These are phyloP conservation scores for Thymelicus lineola DNA, from an alignment of 2,888 invertebrate genomes.

Conservation along the genomic window DNA sequence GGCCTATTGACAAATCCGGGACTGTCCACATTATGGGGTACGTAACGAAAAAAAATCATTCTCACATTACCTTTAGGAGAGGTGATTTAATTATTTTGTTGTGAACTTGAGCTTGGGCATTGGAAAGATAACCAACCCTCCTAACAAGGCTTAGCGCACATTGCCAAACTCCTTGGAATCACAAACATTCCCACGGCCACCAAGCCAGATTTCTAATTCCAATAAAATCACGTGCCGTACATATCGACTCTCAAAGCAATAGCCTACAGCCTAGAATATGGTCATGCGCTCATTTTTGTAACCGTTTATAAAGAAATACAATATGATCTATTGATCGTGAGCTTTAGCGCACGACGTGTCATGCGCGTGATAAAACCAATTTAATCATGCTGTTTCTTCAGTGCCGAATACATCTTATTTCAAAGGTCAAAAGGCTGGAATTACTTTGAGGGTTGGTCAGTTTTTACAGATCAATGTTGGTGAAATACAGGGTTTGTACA, in stretches of 20 bases:
- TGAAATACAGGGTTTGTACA: slow-evolving; percentile 62
- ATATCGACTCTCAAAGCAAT: slow-evolving; percentile 35
- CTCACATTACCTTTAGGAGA: too few species aligned
- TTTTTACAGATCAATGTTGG: slow-evolving; percentile 40
- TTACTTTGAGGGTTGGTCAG: slow-evolving; percentile 18
- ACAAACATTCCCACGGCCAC: slow-evolving; percentile 28
- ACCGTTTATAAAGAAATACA: slow-evolving; percentile 72
- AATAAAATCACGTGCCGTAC: slow-evolving; percentile 41
- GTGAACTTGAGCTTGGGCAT: too few species aligned
- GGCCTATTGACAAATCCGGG: too few species aligned
- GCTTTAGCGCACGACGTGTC: slow-evolving; percentile 67
- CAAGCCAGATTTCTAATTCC: slow-evolving; percentile 46
- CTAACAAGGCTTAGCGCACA: not conserved
- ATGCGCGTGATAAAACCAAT: slow-evolving; percentile 48
- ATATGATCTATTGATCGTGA: slow-evolving; percentile 68
- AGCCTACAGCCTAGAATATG: slow-evolving; percentile 50
- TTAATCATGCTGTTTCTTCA: slow-evolving; percentile 28
- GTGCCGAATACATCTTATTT: slow-evolving; percentile 33
- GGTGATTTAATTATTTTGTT: too few species aligned
- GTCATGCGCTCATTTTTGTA: slow-evolving; percentile 72
- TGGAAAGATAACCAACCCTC: too few species aligned
- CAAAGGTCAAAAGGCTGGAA: slow-evolving; percentile 41
- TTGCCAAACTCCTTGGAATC: not conserved
- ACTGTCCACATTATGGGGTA: too few species aligned
- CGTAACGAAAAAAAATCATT: too few species aligned